A percentile compares a stretch with the other conserved stretches of the same genome.
phyloP scores from a whole-genome alignment of 2,797 vertebrate species.

The Helostoma temminkii region DNA sequence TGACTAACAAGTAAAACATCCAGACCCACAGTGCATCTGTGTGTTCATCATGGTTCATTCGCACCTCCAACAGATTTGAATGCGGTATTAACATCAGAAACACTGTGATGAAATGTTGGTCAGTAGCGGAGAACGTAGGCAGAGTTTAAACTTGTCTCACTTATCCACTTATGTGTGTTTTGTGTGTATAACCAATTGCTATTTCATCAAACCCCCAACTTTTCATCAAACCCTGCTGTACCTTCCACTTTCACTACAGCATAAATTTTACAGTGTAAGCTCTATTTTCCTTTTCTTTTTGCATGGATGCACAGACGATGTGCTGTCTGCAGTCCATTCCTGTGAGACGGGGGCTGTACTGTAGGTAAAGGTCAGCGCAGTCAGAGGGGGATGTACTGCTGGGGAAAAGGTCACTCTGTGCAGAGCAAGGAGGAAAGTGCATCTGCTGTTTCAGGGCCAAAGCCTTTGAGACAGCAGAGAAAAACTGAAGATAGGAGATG shows the following conservation, averaged over 20 bases:
- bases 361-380: conserved; percentile 81
- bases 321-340: conserved; percentile 54
- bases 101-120: neutral
- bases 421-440: conserved; percentile 50
- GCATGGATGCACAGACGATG: conserved; percentile 57
- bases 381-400: conserved; percentile 74
- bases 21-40: neutral
- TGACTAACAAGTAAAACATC: conserved; percentile 8
- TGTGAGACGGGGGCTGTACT: conserved; percentile 48
- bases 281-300: conserved; percentile 29
- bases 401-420: conserved; percentile 73
- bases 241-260: conserved; percentile 32
- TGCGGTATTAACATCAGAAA: neutral
- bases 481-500: conserved; percentile 42
- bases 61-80: neutral
- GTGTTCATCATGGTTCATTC: neutral
- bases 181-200: no score
- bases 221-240: conserved; percentile 26
- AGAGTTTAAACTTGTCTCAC: no score
- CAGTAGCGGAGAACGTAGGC: no score
- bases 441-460: conserved; percentile 58
- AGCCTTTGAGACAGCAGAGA: conserved; percentile 51
- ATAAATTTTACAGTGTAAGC: conserved; percentile 41
- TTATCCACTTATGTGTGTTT: no score
- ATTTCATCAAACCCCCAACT: no score